Percentiles rank a stretch among this genome's conserved stretches.
Conservation (phyloP, 37 sponge, comb jelly and placozoan genomes). For the Cladorhizidae sp. region DNA sequence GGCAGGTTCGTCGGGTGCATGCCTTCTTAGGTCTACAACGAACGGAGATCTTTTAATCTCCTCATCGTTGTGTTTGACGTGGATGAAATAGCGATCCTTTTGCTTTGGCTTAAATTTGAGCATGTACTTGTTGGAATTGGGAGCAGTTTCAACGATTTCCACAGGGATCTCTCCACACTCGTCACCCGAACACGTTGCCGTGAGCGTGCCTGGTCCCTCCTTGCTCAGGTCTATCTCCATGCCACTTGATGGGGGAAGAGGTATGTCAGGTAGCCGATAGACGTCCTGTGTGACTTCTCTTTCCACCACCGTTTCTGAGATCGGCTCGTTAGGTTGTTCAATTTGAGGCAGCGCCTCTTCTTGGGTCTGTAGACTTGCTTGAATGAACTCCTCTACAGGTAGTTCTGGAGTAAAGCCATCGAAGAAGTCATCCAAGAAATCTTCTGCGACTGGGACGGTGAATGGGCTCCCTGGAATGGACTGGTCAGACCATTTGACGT, state of each 20-base stretch:
- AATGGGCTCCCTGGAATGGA: slow-evolving; percentile 74
- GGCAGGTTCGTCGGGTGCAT: neutral
- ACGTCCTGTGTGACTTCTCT: slow-evolving; percentile 10
- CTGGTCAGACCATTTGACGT: slow-evolving; percentile 52
- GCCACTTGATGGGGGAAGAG: neutral
- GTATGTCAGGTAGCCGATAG: slow-evolving; percentile 2
- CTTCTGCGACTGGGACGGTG: slow-evolving; percentile 23
- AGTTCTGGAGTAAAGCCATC: neutral
- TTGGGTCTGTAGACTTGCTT: neutral
- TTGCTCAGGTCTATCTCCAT: slow-evolving; percentile 27
- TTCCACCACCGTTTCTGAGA: slow-evolving; percentile 2
- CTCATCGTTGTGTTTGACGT: slow-evolving; percentile 25
- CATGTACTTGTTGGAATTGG: slow-evolving; percentile 21
- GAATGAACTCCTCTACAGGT: neutral
- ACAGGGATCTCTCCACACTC: slow-evolving; percentile 43
- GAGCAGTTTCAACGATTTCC: neutral
- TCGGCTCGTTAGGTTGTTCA: neutral
- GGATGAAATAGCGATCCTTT: slow-evolving; percentile 35
- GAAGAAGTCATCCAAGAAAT: neutral
- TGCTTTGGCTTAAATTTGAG: slow-evolving; percentile 27
- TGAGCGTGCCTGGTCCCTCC: slow-evolving; percentile 43
- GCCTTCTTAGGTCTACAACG: slow-evolving; percentile 14
- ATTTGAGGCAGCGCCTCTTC: neutral
- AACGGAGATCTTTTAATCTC: slow-evolving; percentile 63
- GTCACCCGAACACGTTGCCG: slow-evolving; percentile 51